Evolutionary conservation across 1,140 invertebrate genomes (phyloP), one percentile per base, ranked within the genome.

Genomic region (Dendroctonus valens): DNA sequence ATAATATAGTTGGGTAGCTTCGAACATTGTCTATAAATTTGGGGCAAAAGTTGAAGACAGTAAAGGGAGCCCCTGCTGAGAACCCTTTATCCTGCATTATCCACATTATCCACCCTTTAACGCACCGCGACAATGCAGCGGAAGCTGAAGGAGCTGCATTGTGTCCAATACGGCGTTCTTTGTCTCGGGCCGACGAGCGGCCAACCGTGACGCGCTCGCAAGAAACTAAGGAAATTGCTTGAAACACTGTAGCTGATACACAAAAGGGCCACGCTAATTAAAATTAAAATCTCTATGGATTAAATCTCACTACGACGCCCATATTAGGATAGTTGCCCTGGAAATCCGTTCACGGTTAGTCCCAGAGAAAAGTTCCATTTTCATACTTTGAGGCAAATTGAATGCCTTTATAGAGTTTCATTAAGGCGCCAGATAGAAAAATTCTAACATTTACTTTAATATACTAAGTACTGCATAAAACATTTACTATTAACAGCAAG

Each of bases 61-160:
- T 58, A 58, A 26, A 58, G 15, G 14, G 40, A 44, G 55, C 59
- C 40, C 15, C 48, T 37, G 15, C 48, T 40, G 49, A 49, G 57
- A 67, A 67, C 55, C 71, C 71, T 71, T 75, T 74, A 72, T 72
- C 72, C 73, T 70, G 48, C 73, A 26, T 26, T 26, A 26, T 26
- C 26, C 26, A 73, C 72, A 77, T 76, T 76, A 77, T 76, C 74
- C 76, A 76, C 74, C 76, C 76, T 77, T 78, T 78, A 78, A 78
- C 76, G 75, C 76, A 78, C 76, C 69, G 73, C 74, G 70, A 78
- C 76, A 78, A 77, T 78, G 76, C 75, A 76, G 64, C 76, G 75
- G 76, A 77, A 78, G 75, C 74, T 71, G 72, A 69, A 74, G 72
- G 73, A 76, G 73, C 73, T 78, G 76, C 74, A 78, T 78, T 78